Evolutionary conservation across 2,888 invertebrate genomes (phyloP).

Genomic region (Pachliopta kotzebuea): DNA sequence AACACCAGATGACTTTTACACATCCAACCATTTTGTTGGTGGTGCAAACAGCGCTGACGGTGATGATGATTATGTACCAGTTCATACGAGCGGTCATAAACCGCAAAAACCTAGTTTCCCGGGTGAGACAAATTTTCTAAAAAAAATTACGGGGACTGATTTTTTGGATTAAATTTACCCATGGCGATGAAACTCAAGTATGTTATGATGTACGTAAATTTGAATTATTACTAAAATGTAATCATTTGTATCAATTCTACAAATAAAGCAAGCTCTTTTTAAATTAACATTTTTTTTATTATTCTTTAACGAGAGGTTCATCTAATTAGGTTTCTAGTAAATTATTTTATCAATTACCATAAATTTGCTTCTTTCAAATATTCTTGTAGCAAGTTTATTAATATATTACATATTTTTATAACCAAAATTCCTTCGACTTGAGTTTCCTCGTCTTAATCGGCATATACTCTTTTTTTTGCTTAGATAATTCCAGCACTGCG

Average conservation of each 20-base stretch:
- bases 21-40: conserved; percentile 46
- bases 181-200: conserved; percentile 26
- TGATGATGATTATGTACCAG: conserved; percentile 74
- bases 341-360: neutral
- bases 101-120: conserved; percentile 67
- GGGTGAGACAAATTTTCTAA: conserved; percentile 39
- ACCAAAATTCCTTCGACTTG: conserved; percentile 33
- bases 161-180: conserved; percentile 4
- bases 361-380: neutral
- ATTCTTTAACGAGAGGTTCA: too few relatives aligned
- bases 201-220: neutral
- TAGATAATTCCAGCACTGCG: conserved; percentile 58
- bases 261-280: too few relatives aligned
- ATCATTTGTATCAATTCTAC: too few relatives aligned
- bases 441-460: conserved; percentile 42
- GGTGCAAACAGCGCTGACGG: conserved; percentile 44
- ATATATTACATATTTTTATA: neutral
- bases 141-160: conserved; percentile 14
- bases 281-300: too few relatives aligned
- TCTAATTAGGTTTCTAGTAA: neutral
- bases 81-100: conserved; percentile 56
- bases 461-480: conserved; percentile 39
- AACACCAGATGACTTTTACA: conserved; percentile 55
- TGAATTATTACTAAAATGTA: too few relatives aligned
- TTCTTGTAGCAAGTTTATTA: neutral